A percentile compares a stretch with the other conserved stretches of the same genome.
These are phyloP conservation scores for Sebastes taczanowskii DNA, from an alignment of 2,797 vertebrate species.

Conservation along the genomic window DNA sequence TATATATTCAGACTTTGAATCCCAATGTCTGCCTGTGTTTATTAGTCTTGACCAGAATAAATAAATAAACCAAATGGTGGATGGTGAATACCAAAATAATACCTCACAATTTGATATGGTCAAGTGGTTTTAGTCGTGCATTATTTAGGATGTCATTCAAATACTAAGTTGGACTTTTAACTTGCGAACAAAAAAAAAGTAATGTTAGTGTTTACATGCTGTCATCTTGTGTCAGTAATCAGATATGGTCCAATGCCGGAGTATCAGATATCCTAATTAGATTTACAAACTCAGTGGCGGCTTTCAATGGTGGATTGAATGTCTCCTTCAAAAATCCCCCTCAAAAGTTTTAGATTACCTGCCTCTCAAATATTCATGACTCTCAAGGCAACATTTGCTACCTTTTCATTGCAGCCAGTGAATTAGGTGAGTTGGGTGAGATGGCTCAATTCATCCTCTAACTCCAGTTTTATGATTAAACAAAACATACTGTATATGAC, in stretches of 20 bases:
- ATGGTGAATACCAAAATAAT: not conserved
- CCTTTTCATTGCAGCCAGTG: slow-evolving; percentile 40
- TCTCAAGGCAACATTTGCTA: slow-evolving; percentile 71
- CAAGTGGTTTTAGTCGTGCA: not conserved
- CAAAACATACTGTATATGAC: not conserved
- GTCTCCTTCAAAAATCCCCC: slow-evolving; percentile 81
- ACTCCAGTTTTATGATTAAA: not conserved
- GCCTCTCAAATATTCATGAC: slow-evolving; percentile 80
- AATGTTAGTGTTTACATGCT: slow-evolving; percentile 57
- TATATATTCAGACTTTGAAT: not conserved
- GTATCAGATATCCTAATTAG: slow-evolving; percentile 84
- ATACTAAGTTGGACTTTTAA: slow-evolving; percentile 18
- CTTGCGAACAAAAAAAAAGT: slow-evolving; percentile 28
- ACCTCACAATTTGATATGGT: not conserved
- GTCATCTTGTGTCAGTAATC: slow-evolving; percentile 70
- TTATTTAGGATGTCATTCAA: slow-evolving; percentile 14
- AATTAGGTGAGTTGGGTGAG: not conserved
- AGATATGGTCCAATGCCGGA: slow-evolving; percentile 61
- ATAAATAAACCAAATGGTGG: not conserved
- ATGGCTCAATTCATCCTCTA: not conserved
- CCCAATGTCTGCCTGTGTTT: not conserved
- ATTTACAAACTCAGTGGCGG: slow-evolving; percentile 79
- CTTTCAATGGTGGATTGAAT: slow-evolving; percentile 79
- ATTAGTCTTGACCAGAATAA: not conserved
- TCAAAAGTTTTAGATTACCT: slow-evolving; percentile 81